A percentile compares a stretch with the other conserved stretches of the same genome.
phyloP scores from a whole-genome alignment of 2,113 vertebrate species.

The Etia nguti region DNA sequence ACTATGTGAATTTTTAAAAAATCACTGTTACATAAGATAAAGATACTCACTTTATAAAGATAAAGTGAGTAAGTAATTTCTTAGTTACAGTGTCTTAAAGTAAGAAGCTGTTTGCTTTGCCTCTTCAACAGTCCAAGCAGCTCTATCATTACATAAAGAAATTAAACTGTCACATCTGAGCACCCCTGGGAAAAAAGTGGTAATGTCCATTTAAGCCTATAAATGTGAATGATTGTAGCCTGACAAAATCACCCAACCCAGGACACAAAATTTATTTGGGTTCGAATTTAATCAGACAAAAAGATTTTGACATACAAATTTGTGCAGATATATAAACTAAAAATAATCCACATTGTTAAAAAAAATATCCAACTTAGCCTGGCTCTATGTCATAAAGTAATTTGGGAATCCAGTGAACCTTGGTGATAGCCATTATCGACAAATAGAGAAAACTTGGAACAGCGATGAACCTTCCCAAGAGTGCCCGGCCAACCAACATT shows the following conservation, averaged over 20 bases:
- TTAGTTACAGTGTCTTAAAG: neutral
- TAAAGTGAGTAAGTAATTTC: too few relatives aligned
- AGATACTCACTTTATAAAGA: too few relatives aligned
- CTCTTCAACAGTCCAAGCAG: neutral
- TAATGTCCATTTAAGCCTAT: neutral
- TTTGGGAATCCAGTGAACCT: neutral
- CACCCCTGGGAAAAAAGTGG: accelerated
- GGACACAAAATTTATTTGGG: neutral
- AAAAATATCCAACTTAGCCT: neutral
- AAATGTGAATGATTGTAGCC: neutral
- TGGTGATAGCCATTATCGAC: accelerated
- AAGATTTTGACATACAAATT: accelerated
- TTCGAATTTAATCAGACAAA: neutral
- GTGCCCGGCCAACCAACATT: accelerated
- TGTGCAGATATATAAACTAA: neutral
- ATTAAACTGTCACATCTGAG: neutral
- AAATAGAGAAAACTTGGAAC: neutral
- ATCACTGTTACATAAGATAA: neutral
- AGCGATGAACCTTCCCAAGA: neutral
- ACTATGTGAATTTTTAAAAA: neutral
- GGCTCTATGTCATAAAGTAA: neutral
- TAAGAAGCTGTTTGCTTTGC: neutral
- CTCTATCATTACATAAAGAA: neutral
- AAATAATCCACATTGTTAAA: neutral
- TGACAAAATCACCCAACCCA: neutral